A percentile compares a stretch with the other conserved stretches of the same genome.
Evolutionary conservation across 2,113 vertebrate species (phyloP).

Genomic region (Cettia cetti): DNA sequence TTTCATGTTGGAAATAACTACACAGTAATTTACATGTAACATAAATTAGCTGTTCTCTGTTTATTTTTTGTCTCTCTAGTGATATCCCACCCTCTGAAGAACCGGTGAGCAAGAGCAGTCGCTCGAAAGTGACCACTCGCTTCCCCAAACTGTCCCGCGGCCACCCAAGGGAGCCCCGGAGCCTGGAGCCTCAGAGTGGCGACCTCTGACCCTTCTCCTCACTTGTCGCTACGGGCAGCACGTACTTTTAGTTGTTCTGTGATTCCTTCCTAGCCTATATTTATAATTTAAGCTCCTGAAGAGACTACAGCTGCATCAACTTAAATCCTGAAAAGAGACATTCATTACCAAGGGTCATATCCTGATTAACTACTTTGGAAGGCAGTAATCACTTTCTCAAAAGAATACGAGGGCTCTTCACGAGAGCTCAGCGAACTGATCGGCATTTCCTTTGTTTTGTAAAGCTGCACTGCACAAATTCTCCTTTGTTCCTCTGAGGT

Average conservation of each 20-base stretch:
- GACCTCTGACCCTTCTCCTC: conserved; percentile 81
- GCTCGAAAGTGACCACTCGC: conserved; percentile 78
- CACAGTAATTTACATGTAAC: background rate
- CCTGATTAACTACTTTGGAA: conserved; percentile 45
- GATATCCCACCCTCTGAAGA: conserved; percentile 83
- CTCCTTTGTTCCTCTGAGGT: background rate
- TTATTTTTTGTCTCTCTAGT: conserved; percentile 69
- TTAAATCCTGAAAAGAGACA: conserved; percentile 17
- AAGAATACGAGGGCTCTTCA: background rate
- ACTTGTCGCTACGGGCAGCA: background rate
- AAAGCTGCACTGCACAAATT: background rate
- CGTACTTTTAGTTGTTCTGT: background rate
- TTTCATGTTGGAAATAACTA: background rate
- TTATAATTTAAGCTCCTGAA: background rate
- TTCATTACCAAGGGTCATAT: background rate
- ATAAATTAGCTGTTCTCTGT: background rate
- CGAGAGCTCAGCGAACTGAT: background rate
- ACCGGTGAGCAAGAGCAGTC: conserved; percentile 73
- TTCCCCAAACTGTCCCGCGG: conserved; percentile 87
- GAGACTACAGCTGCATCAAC: conserved; percentile 11
- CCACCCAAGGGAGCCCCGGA: conserved; percentile 81
- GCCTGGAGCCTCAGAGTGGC: conserved; percentile 92
- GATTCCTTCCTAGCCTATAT: background rate
- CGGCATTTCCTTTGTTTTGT: background rate
- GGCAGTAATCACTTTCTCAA: conserved; percentile 10